Conservation (phyloP, 1,140 invertebrate genomes). For the Anthonomus grandis region DNA sequence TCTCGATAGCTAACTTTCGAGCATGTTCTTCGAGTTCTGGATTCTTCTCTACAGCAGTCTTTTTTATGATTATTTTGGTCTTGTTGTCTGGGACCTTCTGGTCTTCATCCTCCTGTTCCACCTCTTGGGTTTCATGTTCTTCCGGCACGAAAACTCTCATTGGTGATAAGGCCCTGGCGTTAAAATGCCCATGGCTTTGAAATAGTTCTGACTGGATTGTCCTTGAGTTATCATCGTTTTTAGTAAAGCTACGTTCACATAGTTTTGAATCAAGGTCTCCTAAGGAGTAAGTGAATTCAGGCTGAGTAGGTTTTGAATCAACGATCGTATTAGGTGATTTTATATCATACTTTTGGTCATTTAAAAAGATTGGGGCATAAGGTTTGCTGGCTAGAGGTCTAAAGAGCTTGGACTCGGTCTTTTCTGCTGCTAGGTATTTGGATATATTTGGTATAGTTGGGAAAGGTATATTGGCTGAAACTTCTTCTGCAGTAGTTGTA, state of each 20-base stretch:
- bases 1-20: slow-evolving; percentile 29
- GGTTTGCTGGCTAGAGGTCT: slow-evolving; percentile 25
- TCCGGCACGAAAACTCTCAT: slow-evolving; percentile 40
- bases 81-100: slow-evolving; percentile 6
- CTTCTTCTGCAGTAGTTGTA: neutral
- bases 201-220: slow-evolving; percentile 44
- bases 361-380: slow-evolving; percentile 27
- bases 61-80: slow-evolving; percentile 30
- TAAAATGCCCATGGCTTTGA: slow-evolving; percentile 46
- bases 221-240: slow-evolving; percentile 19
- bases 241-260: slow-evolving; percentile 29
- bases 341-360: slow-evolving; percentile 35
- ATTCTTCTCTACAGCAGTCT: slow-evolving; percentile 28
- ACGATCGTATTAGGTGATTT: slow-evolving; percentile 18
- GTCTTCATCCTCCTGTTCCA: slow-evolving; percentile 1
- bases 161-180: slow-evolving; percentile 38
- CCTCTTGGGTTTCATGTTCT: slow-evolving; percentile 16
- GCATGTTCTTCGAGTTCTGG: slow-evolving; percentile 36
- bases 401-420: slow-evolving; percentile 7
- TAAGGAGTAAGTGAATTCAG: slow-evolving; percentile 41
- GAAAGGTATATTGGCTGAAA: slow-evolving; percentile 23
- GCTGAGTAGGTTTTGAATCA: slow-evolving; percentile 26
- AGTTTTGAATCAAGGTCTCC: slow-evolving; percentile 28
- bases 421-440: slow-evolving; percentile 28
- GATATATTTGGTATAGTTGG: slow-evolving; percentile 35